Evolutionary conservation across 2,888 invertebrate genomes (phyloP), one percentile per base, ranked within the genome.

Genomic region (Julus scanicus): DNA sequence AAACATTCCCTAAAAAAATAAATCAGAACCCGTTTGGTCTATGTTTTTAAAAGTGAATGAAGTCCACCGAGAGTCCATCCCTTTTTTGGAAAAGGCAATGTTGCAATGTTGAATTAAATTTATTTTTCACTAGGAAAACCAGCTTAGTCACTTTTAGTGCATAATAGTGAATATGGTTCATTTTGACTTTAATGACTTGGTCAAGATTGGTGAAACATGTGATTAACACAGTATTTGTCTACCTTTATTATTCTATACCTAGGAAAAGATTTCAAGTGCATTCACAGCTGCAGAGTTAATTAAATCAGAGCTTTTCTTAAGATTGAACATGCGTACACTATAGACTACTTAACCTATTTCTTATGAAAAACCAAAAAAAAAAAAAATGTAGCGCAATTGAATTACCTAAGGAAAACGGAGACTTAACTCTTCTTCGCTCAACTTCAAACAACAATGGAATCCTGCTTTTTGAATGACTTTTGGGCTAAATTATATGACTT

Each of bases 381-480:
- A 53, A 53, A 63, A n/a, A n/a, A 2, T n/a, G 63, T 0, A n/a
- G 17, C 29, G 11, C 71, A 71, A 71, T 71, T 71, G 71, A 71
- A 71, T 71, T 71, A n/a, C 37, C 71, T 9, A 29, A 71, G 29
- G 13, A 29, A 71, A 71, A 71, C 29, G 29, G 29, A 29, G 71
- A 71, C 29, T 71, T 29, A 71, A 63, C 57, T 63, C n/a, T 63
- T 63, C n/a, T n/a, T 9, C 13, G 29, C 29, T 71, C 71, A 71
- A 71, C 71, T 71, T 29, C 71, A 71, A 63, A 29, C 71, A 71
- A 29, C 29, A 71, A 71, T 71, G 71, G 37, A 71, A 71, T 37
- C 71, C 29, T 29, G 71, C 71, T 63, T 71, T 71, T 71, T 71
- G 71, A 71, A 71, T 71, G 71, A 71, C 71, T 71, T 13, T 44